These are phyloP conservation scores for Phyllostomus hastatus DNA, from an alignment of 2,113 vertebrate species.

Conservation along the genomic window DNA sequence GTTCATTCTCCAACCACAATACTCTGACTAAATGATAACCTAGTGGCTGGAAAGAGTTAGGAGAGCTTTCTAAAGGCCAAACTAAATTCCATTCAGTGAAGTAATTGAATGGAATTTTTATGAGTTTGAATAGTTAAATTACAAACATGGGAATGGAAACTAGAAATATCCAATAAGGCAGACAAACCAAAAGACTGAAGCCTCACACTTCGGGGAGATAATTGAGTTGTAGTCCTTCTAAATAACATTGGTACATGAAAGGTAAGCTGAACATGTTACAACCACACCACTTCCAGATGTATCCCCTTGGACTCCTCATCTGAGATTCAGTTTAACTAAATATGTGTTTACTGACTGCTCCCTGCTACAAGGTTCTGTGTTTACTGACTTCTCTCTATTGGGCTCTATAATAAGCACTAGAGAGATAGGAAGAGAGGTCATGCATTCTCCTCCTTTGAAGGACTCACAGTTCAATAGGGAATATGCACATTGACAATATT, in stretches of 20 bases:
- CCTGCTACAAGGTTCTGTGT: not conserved
- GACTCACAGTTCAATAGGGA: not conserved
- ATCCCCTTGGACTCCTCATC: not conserved
- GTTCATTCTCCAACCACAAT: not conserved
- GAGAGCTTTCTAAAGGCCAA: not conserved
- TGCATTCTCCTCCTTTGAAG: not conserved
- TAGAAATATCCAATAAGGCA: not conserved
- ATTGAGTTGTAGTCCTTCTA: not conserved
- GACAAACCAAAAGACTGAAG: not conserved
- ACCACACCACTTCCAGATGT: not conserved
- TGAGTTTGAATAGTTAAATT: not conserved
- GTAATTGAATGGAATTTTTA: not conserved
- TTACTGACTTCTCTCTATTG: not conserved
- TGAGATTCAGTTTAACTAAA: not conserved
- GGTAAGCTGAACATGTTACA: not conserved
- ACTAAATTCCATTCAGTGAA: conserved; percentile 19
- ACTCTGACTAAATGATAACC: conserved; percentile 19
- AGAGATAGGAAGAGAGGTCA: not conserved
- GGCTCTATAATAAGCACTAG: not conserved
- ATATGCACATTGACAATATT: not conserved
- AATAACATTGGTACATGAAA: not conserved
- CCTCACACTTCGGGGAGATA: not conserved
- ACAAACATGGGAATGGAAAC: not conserved
- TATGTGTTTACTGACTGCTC: not conserved
- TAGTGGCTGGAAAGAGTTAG: not conserved